phyloP scores from a whole-genome alignment of 2,888 invertebrate species.

The Caenorhabditis sp. region DNA sequence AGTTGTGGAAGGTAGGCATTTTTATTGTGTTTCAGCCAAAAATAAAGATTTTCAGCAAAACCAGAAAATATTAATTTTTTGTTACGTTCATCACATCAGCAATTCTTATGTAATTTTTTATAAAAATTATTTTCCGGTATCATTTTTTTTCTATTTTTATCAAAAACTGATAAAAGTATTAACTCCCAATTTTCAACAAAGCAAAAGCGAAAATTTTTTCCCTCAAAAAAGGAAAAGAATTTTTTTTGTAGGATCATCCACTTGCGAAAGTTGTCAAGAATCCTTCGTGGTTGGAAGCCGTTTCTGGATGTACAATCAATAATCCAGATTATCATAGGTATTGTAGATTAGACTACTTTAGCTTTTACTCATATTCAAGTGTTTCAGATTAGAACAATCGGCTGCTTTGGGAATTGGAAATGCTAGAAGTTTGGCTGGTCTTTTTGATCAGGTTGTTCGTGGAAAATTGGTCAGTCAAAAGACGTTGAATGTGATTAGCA shows the following conservation, averaged over 20 bases:
- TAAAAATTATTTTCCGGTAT: too few species aligned
- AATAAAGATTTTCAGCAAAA: too few species aligned
- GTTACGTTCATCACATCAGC: too few species aligned
- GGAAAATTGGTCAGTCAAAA: conserved; percentile 45
- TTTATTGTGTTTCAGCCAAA: too few species aligned
- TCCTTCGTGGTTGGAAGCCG: conserved; percentile 57
- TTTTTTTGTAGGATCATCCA: conserved; percentile 47
- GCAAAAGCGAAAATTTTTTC: not conserved
- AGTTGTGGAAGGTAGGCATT: conserved; percentile 38
- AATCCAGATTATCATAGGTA: conserved; percentile 62
- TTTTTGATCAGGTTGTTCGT: conserved; percentile 60
- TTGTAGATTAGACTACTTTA: too few species aligned
- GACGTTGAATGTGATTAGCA: conserved; percentile 45
- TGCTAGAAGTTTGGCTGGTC: conserved; percentile 62
- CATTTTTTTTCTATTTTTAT: not conserved
- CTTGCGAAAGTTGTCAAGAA: conserved; percentile 46
- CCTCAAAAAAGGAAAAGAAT: not conserved
- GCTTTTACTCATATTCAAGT: too few species aligned
- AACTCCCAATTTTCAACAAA: not conserved
- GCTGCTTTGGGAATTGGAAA: conserved; percentile 68
- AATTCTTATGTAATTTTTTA: too few species aligned
- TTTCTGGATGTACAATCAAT: conserved; percentile 59
- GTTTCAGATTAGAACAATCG: conserved; percentile 59
- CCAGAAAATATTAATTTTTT: too few species aligned
- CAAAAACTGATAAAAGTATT: not conserved